These are phyloP conservation scores for Neodiprion fabricii DNA, from an alignment of 1,140 invertebrate genomes.

Conservation along the genomic window DNA sequence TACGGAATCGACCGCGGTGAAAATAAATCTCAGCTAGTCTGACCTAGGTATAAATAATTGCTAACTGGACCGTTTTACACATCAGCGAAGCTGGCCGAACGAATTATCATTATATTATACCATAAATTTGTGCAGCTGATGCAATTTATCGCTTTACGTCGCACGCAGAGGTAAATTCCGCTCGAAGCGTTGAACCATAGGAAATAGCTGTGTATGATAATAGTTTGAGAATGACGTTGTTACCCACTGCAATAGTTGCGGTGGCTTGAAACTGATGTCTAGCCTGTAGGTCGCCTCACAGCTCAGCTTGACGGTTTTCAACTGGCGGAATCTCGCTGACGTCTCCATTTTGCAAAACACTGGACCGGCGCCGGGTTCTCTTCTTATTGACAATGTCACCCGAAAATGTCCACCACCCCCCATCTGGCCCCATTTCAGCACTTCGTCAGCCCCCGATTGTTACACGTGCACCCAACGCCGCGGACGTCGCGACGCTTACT, in stretches of 20 bases:
- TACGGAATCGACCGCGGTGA: background rate
- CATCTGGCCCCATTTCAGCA: constrained; percentile 49
- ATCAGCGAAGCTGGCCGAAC: too few species aligned
- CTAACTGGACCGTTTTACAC: background rate
- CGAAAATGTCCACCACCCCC: constrained; percentile 58
- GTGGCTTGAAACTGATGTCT: constrained; percentile 64
- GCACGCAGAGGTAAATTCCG: background rate
- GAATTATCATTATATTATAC: background rate
- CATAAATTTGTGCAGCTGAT: background rate
- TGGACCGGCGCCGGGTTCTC: constrained; percentile 56
- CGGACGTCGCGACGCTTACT: constrained; percentile 48
- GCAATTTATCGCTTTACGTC: background rate
- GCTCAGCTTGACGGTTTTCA: constrained; percentile 62
- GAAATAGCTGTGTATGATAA: background rate
- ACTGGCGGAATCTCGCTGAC: constrained; percentile 56
- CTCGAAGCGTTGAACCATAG: background rate
- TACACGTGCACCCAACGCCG: constrained; percentile 24
- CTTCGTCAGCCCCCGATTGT: constrained; percentile 13
- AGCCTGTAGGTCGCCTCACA: constrained; percentile 60
- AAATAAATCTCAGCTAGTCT: background rate
- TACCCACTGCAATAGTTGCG: constrained; percentile 62
- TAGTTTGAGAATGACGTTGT: background rate
- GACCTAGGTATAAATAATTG: background rate
- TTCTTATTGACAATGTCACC: constrained; percentile 58
- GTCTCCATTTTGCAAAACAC: constrained; percentile 65